Conservation (phyloP, 2,113 vertebrate species). For the Melierax canorus region DNA sequence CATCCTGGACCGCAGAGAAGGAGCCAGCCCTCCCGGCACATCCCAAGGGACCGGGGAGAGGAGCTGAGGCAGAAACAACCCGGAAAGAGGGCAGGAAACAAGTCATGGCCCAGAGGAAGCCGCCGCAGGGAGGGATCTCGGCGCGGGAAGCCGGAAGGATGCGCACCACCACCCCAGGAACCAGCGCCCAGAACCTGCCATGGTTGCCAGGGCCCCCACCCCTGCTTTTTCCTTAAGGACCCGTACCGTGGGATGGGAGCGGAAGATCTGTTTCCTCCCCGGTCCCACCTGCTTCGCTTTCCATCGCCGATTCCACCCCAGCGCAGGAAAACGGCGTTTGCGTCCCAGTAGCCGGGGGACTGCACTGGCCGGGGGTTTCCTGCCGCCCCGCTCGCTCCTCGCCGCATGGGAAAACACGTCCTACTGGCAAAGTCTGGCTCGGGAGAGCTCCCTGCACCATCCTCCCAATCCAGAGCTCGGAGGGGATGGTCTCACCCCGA, state of each 20-base stretch:
- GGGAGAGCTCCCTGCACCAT: background rate
- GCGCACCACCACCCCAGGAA: background rate
- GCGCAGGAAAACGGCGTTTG: background rate
- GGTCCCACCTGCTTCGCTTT: background rate
- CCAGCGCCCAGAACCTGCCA: background rate
- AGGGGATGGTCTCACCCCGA: rapidly evolving
- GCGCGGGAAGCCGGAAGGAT: background rate
- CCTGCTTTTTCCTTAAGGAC: constrained; percentile 32
- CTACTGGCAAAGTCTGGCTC: background rate
- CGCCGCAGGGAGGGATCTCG: background rate
- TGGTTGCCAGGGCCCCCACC: background rate
- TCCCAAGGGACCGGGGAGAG: background rate
- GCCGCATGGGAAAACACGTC: background rate
- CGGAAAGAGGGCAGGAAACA: background rate
- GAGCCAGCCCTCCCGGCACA: background rate
- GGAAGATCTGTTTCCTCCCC: constrained; percentile 55
- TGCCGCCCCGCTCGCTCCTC: background rate
- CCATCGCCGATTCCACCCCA: background rate
- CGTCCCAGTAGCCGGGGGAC: background rate
- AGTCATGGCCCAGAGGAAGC: background rate
- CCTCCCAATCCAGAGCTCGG: background rate
- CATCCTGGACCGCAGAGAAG: rapidly evolving
- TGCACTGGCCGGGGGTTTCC: background rate
- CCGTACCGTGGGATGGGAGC: background rate
- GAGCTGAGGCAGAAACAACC: background rate